Percentiles rank a stretch among this genome's conserved stretches.
These are phyloP conservation scores for Atherix ibis DNA, from an alignment of 2,888 invertebrate genomes.

Conservation along the genomic window DNA sequence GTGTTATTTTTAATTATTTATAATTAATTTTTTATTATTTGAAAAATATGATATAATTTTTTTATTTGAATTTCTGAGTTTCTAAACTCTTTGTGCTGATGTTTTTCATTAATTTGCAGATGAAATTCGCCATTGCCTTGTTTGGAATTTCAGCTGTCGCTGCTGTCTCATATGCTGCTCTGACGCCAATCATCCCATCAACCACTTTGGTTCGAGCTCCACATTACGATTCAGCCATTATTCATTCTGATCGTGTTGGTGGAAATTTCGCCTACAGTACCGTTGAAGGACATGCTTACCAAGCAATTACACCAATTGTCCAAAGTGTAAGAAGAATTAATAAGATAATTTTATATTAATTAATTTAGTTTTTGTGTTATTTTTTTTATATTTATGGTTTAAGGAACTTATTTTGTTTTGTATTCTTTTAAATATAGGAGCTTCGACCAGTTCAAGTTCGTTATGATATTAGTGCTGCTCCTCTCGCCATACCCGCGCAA, in stretches of 20 bases:
- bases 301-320: slow-evolving; percentile 31
- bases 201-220: slow-evolving; percentile 27
- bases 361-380: too few species aligned
- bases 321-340: slow-evolving; percentile 14
- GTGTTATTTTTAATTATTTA: too few species aligned
- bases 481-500: slow-evolving; percentile 1
- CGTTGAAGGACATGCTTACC: slow-evolving; percentile 37
- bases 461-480: slow-evolving; percentile 2
- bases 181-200: slow-evolving; percentile 10
- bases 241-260: slow-evolving; percentile 36
- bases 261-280: slow-evolving; percentile 40
- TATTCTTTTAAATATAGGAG: slow-evolving; percentile 1
- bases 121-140: slow-evolving; percentile 9
- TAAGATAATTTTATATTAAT: too few species aligned
- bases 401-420: too few species aligned
- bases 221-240: slow-evolving; percentile 35
- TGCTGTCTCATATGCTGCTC: slow-evolving; percentile 5
- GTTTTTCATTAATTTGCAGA: too few species aligned
- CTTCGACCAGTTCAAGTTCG: slow-evolving; percentile 5
- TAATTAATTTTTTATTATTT: too few species aligned
- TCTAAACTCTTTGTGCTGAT: background rate
- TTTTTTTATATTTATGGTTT: too few species aligned
- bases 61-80: too few species aligned
- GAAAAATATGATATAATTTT: too few species aligned
- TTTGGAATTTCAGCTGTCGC: slow-evolving; percentile 4